These are phyloP conservation scores for Hypomesus transpacificus DNA, from an alignment of 2,113 vertebrate genomes.

Conservation along the genomic window DNA sequence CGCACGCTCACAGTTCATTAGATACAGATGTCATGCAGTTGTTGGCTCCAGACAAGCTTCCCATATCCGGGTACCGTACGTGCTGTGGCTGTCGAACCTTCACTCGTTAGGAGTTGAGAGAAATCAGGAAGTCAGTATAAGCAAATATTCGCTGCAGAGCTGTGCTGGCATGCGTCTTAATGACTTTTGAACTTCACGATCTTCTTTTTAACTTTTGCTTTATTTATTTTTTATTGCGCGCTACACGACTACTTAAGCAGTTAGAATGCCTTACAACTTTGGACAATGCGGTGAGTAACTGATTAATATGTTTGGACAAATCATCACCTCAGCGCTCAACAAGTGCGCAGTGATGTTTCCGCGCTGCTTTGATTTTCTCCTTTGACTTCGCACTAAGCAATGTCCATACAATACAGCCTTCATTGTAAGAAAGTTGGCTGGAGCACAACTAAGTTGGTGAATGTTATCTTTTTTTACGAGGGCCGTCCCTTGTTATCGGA, in stretches of 20 bases:
- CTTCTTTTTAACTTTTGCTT: neutral
- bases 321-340: neutral
- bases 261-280: neutral
- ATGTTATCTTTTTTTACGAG: too few species aligned
- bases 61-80: slow-evolving; percentile 8
- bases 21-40: neutral
- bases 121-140: slow-evolving; percentile 12
- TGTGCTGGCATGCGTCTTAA: neutral
- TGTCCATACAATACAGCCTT: neutral
- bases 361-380: neutral
- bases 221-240: too few species aligned
- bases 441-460: too few species aligned
- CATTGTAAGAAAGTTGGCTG: too few species aligned
- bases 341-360: neutral
- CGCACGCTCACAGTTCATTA: neutral
- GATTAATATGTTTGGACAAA: neutral
- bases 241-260: too few species aligned
- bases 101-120: neutral
- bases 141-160: too few species aligned
- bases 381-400: neutral
- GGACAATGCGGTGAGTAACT: slow-evolving; percentile 7
- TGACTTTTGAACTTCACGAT: neutral
- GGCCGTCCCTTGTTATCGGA: too few species aligned
- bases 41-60: neutral
- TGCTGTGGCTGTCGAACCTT: neutral